These are phyloP conservation scores for Papilio polytes DNA, from an alignment of 1,140 invertebrate species.

Conservation along the genomic window DNA sequence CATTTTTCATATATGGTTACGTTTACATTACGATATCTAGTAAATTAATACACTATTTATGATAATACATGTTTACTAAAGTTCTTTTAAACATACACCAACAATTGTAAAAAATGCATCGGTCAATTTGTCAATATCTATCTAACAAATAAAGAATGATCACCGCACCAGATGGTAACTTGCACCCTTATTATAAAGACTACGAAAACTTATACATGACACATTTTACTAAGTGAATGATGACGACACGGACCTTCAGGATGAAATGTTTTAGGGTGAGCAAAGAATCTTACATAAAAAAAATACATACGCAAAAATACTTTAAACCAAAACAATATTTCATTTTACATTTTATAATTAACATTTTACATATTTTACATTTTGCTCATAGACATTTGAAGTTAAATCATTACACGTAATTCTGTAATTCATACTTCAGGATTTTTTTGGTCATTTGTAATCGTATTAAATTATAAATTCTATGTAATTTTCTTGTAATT, in stretches of 20 bases:
- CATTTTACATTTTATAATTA: too few species aligned
- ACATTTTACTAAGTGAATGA: conserved; percentile 75
- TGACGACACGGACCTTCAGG: conserved; percentile 47
- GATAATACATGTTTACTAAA: neutral
- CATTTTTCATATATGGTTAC: conserved; percentile 65
- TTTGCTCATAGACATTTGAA: too few species aligned
- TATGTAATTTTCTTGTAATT: too few species aligned
- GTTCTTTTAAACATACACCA: too few species aligned
- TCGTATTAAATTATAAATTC: too few species aligned
- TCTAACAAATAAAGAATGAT: conserved; percentile 80
- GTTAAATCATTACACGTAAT: too few species aligned
- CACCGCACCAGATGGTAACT: conserved; percentile 54
- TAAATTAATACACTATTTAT: too few species aligned
- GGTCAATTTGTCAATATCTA: conserved; percentile 25
- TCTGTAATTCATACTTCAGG: too few species aligned
- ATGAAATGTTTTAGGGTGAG: conserved; percentile 14
- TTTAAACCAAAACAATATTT: neutral
- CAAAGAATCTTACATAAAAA: neutral
- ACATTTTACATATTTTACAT: too few species aligned
- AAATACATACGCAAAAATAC: neutral
- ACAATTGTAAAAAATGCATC: neutral
- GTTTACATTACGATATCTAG: neutral
- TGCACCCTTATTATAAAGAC: conserved; percentile 35
- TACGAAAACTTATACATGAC: conserved; percentile 49
- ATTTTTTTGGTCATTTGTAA: too few species aligned